These are phyloP conservation scores for Caenorhabditis wallacei DNA, from an alignment of 2,888 invertebrate species.

Conservation along the genomic window DNA sequence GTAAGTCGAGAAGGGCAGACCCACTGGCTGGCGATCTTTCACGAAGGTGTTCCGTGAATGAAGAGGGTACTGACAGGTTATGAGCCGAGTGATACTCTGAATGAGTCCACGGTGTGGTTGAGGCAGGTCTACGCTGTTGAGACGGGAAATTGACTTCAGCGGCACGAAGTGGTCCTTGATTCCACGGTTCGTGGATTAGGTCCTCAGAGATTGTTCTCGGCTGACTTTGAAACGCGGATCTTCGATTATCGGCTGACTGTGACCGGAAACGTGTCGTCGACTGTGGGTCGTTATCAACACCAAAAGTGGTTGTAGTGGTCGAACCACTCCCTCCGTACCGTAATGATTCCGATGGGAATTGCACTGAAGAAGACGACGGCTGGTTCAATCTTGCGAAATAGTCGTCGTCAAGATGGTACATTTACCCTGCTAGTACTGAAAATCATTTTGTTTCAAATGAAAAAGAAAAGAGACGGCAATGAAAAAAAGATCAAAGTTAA, in stretches of 20 bases:
- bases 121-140: constrained; percentile 59
- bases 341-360: constrained; percentile 65
- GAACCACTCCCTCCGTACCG: constrained; percentile 59
- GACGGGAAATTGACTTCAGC: constrained; percentile 66
- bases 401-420: constrained; percentile 71
- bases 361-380: constrained; percentile 66
- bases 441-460: neutral
- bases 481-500: neutral
- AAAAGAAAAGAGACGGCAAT: neutral
- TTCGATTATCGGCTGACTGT: constrained; percentile 61
- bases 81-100: constrained; percentile 54
- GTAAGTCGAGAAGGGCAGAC: constrained; percentile 74
- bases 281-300: constrained; percentile 28
- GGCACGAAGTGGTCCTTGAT: constrained; percentile 40
- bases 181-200: constrained; percentile 43
- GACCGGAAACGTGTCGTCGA: constrained; percentile 62
- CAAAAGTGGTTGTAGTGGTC: constrained; percentile 48
- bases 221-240: constrained; percentile 58
- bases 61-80: constrained; percentile 59
- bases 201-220: constrained; percentile 63
- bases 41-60: constrained; percentile 71
- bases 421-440: constrained; percentile 66
- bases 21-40: constrained; percentile 75
- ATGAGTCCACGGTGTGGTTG: constrained; percentile 64
- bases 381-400: constrained; percentile 67